Evolutionary conservation across 2,888 invertebrate species (phyloP).

Genomic region (Thecophora atra): DNA sequence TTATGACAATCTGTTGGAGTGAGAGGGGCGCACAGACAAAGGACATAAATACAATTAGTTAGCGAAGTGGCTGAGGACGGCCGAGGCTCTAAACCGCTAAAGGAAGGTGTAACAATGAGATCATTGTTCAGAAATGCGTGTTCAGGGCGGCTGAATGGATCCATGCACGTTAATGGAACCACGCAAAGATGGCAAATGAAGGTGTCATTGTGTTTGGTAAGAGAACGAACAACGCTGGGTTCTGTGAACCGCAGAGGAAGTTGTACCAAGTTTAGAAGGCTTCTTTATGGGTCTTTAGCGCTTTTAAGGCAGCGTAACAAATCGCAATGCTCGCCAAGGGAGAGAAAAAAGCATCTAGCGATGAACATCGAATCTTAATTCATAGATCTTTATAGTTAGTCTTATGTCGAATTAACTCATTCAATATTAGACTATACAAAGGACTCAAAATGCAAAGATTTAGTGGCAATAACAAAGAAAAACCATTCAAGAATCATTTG

Average conservation of each 20-base stretch:
- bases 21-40: neutral
- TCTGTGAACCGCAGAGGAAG: slow-evolving; percentile 11
- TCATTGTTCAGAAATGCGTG: slow-evolving; percentile 15
- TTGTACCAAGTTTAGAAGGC: neutral
- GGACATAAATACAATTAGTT: slow-evolving; percentile 29
- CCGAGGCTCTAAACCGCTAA: neutral
- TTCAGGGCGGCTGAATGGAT: neutral
- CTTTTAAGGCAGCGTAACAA: slow-evolving; percentile 24
- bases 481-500: too few relatives aligned
- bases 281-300: neutral
- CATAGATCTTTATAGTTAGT: too few relatives aligned
- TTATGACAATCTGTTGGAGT: slow-evolving; percentile 25
- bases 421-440: too few relatives aligned
- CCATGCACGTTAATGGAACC: neutral
- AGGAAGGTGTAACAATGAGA: slow-evolving; percentile 29
- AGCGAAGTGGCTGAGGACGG: neutral
- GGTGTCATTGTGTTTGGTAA: slow-evolving; percentile 29
- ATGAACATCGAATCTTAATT: too few relatives aligned
- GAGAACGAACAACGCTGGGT: neutral
- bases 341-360: too few relatives aligned
- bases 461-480: too few relatives aligned
- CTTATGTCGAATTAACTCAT: too few relatives aligned
- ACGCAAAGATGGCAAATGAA: slow-evolving; percentile 32
- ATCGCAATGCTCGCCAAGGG: neutral
- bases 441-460: too few relatives aligned